A percentile compares a stretch with the other conserved stretches of the same genome.
Evolutionary conservation across 2,888 invertebrate genomes (phyloP).

Genomic region (Periphyllus acericola): DNA sequence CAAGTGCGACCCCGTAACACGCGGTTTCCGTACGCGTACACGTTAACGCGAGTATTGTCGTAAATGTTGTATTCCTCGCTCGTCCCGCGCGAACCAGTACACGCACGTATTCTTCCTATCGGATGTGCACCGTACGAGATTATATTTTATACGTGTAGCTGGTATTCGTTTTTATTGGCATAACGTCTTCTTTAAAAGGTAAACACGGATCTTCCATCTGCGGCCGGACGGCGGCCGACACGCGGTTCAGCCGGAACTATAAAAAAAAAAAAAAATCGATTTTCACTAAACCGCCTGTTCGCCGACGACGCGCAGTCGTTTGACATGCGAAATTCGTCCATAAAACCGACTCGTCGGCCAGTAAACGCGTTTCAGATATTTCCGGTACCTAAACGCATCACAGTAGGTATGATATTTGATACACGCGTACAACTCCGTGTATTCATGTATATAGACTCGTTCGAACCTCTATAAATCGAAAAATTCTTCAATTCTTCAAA

Average conservation of each 20-base stretch:
- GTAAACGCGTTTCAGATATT: background rate
- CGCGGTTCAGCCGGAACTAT: slow-evolving; percentile 16
- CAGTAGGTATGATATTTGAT: too few relatives aligned
- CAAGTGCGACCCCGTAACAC: too few relatives aligned
- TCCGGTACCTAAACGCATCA: too few relatives aligned
- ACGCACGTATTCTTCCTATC: background rate
- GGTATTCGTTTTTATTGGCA: background rate
- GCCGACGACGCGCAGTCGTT: background rate
- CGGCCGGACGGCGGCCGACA: background rate
- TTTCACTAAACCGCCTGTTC: background rate
- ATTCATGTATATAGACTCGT: too few relatives aligned
- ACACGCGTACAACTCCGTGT: too few relatives aligned
- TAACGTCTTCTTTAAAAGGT: slow-evolving; percentile 31
- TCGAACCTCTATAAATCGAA: background rate
- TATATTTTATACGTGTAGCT: background rate
- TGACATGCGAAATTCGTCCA: background rate
- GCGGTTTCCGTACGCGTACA: background rate
- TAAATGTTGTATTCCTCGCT: background rate
- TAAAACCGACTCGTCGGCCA: background rate
- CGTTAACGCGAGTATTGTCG: background rate
- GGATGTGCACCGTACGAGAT: background rate
- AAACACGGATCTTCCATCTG: slow-evolving; percentile 31
- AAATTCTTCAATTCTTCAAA: background rate
- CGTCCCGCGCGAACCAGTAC: background rate
- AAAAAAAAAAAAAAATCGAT: background rate